Evolutionary conservation across 2,888 invertebrate genomes (phyloP).

Genomic region (Eumerus sabulonum): DNA sequence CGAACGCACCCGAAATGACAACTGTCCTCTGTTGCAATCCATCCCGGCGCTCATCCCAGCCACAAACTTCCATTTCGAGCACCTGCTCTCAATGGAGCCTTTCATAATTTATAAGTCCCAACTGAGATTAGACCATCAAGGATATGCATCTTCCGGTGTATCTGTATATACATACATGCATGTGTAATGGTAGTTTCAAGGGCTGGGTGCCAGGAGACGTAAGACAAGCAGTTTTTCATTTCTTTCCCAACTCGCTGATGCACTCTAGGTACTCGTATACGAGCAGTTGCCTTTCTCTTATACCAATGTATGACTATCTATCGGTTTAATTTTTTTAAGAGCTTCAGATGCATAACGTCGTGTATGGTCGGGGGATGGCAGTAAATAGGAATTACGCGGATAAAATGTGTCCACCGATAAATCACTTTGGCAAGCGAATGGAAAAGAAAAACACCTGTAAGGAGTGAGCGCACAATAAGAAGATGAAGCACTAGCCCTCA

Average conservation of each 20-base stretch:
- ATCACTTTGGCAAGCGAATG: conserved; percentile 48
- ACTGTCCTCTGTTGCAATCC: conserved; percentile 30
- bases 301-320: background rate
- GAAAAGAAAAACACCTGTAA: conserved; percentile 10
- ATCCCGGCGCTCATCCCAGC: conserved; percentile 2
- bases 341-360: conserved; percentile 23
- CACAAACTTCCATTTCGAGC: conserved; percentile 39
- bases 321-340: conserved; percentile 33
- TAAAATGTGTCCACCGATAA: conserved; percentile 58
- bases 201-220: too few species aligned
- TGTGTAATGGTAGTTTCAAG: too few species aligned
- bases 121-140: conserved; percentile 44
- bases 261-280: too few species aligned
- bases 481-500: conserved; percentile 14
- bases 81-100: conserved; percentile 49
- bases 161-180: too few species aligned
- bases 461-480: conserved; percentile 36
- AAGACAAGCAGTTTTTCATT: background rate
- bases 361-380: conserved; percentile 22
- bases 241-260: too few species aligned
- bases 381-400: conserved; percentile 67
- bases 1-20: conserved; percentile 31
- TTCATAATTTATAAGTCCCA: conserved; percentile 55
- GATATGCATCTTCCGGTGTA: conserved; percentile 34
- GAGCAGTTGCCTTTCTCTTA: too few species aligned